A percentile compares a stretch with the other conserved stretches of the same genome.
Conservation (phyloP, 2,797 vertebrate species). For the Takifugu ocellatus region DNA sequence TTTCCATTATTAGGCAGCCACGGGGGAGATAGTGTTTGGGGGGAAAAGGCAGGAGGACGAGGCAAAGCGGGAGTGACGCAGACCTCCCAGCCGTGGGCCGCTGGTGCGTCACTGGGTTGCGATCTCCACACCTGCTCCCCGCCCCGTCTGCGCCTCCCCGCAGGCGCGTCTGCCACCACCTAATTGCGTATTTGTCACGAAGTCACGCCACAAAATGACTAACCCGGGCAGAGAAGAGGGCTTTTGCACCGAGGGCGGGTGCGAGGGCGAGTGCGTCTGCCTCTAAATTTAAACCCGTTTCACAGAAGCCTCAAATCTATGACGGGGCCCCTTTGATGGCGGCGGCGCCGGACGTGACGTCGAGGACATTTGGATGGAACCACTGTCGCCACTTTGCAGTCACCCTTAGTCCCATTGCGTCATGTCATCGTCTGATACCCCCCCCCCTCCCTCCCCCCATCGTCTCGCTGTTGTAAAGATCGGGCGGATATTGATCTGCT, state of each 20-base stretch:
- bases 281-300: not conserved
- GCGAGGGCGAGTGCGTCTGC: not conserved
- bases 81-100: conserved; percentile 22
- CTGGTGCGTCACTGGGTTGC: conserved; percentile 18
- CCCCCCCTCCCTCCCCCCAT: not conserved
- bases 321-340: too few relatives aligned
- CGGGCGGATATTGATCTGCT: conserved; percentile 35
- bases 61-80: conserved; percentile 30
- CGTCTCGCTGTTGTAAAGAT: conserved; percentile 15
- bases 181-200: conserved; percentile 10
- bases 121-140: conserved; percentile 32
- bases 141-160: conserved; percentile 13
- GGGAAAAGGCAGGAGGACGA: not conserved
- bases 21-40: conserved; percentile 9
- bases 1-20: conserved; percentile 42
- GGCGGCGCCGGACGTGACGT: too few relatives aligned
- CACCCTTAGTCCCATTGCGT: conserved; percentile 38
- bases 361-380: too few relatives aligned
- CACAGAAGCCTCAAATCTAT: not conserved
- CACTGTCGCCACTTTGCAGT: conserved; percentile 29
- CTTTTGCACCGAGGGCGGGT: not conserved
- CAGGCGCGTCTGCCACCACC: not conserved
- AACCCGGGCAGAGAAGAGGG: not conserved
- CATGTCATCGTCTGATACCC: conserved; percentile 6
- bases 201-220: conserved; percentile 5